Conservation (phyloP, 2,113 vertebrate genomes). For the Corapipo altera region DNA sequence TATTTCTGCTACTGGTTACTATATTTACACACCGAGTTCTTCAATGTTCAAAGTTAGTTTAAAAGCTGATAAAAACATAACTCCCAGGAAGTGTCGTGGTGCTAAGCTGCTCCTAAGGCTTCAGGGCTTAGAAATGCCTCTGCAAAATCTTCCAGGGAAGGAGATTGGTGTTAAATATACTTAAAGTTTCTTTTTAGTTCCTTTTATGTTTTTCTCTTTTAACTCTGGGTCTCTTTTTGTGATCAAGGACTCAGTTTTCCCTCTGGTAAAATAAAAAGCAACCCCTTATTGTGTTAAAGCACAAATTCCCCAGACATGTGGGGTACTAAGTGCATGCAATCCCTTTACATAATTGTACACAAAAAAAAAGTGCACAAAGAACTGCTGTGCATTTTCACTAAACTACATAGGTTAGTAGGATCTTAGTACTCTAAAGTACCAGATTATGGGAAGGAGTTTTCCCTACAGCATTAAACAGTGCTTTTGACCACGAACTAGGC, state of each 20-base stretch:
- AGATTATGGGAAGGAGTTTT: background rate
- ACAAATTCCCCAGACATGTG: background rate
- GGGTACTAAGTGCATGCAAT: background rate
- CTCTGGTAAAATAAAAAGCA: background rate
- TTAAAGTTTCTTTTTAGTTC: background rate
- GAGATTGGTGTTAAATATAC: background rate
- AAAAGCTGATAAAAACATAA: background rate
- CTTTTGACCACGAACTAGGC: background rate
- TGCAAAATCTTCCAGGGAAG: background rate
- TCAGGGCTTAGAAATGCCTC: background rate
- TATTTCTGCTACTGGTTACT: background rate
- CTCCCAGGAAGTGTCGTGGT: rapidly evolving
- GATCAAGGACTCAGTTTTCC: background rate
- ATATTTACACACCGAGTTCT: background rate
- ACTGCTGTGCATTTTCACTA: background rate
- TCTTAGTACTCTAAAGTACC: background rate
- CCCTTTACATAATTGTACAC: background rate
- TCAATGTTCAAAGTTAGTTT: background rate
- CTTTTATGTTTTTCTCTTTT: background rate
- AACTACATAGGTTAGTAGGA: background rate
- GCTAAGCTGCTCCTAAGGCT: background rate
- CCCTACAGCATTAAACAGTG: background rate
- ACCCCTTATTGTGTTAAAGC: background rate
- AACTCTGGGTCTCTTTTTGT: background rate
- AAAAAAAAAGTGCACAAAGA: background rate